Evolutionary conservation across 1,140 invertebrate genomes (phyloP).

Genomic region (Calliopsis andreniformis): DNA sequence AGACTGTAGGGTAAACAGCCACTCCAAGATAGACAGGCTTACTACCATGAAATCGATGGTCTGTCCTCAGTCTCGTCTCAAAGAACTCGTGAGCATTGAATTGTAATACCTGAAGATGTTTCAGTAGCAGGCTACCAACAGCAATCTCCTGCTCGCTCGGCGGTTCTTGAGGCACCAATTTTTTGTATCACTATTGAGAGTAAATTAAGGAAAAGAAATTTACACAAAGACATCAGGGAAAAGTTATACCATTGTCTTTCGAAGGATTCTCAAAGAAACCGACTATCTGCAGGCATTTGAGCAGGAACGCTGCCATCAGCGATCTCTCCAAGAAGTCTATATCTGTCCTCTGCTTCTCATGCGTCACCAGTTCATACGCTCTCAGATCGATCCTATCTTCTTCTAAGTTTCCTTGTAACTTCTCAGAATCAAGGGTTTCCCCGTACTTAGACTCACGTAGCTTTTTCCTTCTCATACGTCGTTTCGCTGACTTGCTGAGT

Average conservation of each 20-base stretch:
- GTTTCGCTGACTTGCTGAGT: constrained; percentile 66
- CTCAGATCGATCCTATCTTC: constrained; percentile 70
- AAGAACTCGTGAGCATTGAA: constrained; percentile 96
- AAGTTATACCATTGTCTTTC: constrained; percentile 50
- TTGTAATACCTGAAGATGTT: constrained; percentile 90
- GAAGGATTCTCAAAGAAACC: constrained; percentile 82
- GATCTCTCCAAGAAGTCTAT: constrained; percentile 90
- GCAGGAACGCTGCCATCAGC: constrained; percentile 89
- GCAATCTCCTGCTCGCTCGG: constrained; percentile 77
- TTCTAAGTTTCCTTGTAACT: constrained; percentile 70
- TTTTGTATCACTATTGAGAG: no score
- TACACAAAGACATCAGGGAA: no score
- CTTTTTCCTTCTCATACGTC: constrained; percentile 65
- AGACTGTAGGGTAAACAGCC: constrained; percentile 89
- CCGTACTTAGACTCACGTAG: constrained; percentile 63
- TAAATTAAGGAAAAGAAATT: no score
- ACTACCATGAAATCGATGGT: constrained; percentile 82
- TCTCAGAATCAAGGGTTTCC: constrained; percentile 25
- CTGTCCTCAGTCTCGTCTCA: constrained; percentile 83
- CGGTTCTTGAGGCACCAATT: no score
- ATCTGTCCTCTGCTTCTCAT: constrained; percentile 84
- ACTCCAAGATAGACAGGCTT: constrained; percentile 87
- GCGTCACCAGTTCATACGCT: constrained; percentile 87
- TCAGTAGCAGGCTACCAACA: constrained; percentile 85
- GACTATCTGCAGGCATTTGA: constrained; percentile 86